Evolutionary conservation across 2,113 vertebrate species (phyloP), one percentile per base, ranked within the genome.

Genomic region (Bombycilla garrulus): DNA sequence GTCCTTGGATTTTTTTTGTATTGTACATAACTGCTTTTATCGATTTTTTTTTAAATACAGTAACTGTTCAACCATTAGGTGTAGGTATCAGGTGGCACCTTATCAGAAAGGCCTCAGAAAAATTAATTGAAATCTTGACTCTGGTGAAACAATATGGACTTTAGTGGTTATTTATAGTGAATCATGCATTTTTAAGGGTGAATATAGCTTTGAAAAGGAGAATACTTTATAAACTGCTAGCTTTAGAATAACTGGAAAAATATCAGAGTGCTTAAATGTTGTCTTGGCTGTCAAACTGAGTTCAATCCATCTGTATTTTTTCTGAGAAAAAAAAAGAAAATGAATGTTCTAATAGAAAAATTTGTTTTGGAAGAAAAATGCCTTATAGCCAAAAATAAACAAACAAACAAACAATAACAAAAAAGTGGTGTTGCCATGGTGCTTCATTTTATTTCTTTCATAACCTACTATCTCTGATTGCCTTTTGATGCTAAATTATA

Each of bases 321-420:
- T 6, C 8, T 38, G 22, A 5, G 8, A 6, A 2, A 4, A 25
- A 25, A 67, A 82, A 47, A 22, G 7, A 6, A 1, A 4, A 0
- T 2, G 26, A 42, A 22, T 7, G 10, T 53, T 51, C 28, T 56
- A 67, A 77, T 9, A 35, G 14, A 56, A 84, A 38, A 40, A 35
- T 4, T 5, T 56, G 3, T 6, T 48, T 82, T 40, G n/a, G 33
- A 88, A 61, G 12, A 81, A 66, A 82, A 92, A 71, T 42, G 4
- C 1, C 13, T 82, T 58, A 64, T 71, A 58, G 6, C 2, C 11
- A 74, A 74, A 91, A 45, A 6, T 21, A 72, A 87, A 50, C 4
- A 26, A 62, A 38, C 9, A 17, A 84, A 15, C 18, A 15, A 83
- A 22, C 10, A 79, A 60, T 33, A 64, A 45, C 36, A 62, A 54